Base-by-base conservation (phyloP, 2,113 vertebrate species). In the Gobius niger region DNA sequence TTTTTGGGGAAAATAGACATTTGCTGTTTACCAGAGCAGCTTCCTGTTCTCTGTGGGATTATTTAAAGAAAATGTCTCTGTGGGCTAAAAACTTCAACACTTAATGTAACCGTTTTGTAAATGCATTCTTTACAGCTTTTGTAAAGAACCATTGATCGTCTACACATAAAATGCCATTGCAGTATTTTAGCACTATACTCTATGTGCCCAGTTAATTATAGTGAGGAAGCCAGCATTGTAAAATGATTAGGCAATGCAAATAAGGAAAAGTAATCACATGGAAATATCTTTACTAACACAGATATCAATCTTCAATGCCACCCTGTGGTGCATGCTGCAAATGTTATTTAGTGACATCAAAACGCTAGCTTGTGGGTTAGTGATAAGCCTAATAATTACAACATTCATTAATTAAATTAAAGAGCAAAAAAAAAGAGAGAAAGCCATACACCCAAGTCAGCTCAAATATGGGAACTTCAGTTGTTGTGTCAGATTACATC, bases 371-470 rank as follows among this genome's bases (percentile, higher is more conserved):
- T n/a, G 34, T 41, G 40, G 57, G 57, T 60, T 60, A 42, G 40
- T 42, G 57, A 60, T 42, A 60, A 60, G 57, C 13, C 57, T 14
- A 60, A 14, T 42, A 60, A 60, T 60, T 60, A 60, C 54, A 34
- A 57, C 40, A 42, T 60, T 60, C 13, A 60, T 60, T n/a, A 60
- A 42, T 59, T 59, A 13, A 41, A 34, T 41, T 42, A 40, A 60
- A 42, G 2, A 41, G 56, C 42, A 59, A 42, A n/a, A n/a, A 6
- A 60, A 60, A 42, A 60, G 9, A 60, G 56, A 59, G 41, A 41
- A 59, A 7, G 42, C 9, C 7, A 40, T 60, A 9, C 42, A 40
- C 40, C 9, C 10, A 7, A 42, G 57, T 60, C 3, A 41, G 40
- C 24, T 7, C 47, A 6, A 50, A 7, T 42, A 41, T 60, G 34